Conservation (phyloP, 2,797 vertebrate genomes). For the Sphaeramia orbicularis region DNA sequence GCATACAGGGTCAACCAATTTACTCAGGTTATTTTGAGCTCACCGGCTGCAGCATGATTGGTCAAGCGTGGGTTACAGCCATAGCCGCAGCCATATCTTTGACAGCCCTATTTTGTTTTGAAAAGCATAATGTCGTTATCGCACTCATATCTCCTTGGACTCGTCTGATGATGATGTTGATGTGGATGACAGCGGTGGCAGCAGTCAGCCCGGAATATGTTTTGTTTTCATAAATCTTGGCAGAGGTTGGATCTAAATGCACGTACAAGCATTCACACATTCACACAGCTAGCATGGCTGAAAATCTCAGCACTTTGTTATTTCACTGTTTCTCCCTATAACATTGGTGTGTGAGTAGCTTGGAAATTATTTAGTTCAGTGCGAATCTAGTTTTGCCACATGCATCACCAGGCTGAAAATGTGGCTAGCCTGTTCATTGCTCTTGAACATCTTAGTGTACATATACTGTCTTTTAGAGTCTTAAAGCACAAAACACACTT, state of each 20-base stretch:
- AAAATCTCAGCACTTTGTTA: constrained; percentile 6
- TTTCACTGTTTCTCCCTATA: neutral
- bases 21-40: constrained; percentile 52
- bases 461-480: too few species aligned
- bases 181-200: constrained; percentile 8
- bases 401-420: neutral
- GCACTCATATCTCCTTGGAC: constrained; percentile 15
- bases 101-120: constrained; percentile 48
- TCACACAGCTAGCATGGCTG: neutral
- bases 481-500: too few species aligned
- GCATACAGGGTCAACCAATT: constrained; percentile 54
- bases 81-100: constrained; percentile 27
- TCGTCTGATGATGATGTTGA: constrained; percentile 32
- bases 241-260: constrained; percentile 14
- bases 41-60: constrained; percentile 12
- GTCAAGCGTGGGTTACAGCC: constrained; percentile 33
- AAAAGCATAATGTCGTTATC: constrained; percentile 22
- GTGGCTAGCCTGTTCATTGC: too few species aligned
- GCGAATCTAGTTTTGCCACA: neutral
- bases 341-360: neutral
- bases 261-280: constrained; percentile 5
- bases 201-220: constrained; percentile 12
- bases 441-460: too few species aligned
- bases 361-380: neutral
- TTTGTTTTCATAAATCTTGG: constrained; percentile 31